A percentile compares a stretch with the other conserved stretches of the same genome.
Conservation (phyloP, 1,140 invertebrate species). For the Melipona quadrifasciata region DNA sequence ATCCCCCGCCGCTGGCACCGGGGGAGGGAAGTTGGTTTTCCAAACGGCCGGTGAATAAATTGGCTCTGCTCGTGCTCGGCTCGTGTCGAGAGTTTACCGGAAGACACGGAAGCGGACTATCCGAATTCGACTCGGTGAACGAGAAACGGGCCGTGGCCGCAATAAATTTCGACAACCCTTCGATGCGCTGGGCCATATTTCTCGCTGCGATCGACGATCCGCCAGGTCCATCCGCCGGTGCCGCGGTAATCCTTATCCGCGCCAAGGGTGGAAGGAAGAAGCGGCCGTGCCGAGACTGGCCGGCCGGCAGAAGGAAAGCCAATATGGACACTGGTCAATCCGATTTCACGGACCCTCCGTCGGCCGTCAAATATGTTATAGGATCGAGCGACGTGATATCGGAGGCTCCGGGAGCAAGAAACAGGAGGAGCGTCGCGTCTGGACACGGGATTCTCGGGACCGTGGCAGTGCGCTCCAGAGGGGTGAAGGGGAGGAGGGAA, state of each 20-base stretch:
- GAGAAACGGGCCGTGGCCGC: background rate
- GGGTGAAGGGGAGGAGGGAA: background rate
- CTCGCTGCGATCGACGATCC: constrained; percentile 41
- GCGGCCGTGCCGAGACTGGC: constrained; percentile 2
- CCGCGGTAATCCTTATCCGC: constrained; percentile 55
- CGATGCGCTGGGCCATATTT: constrained; percentile 41
- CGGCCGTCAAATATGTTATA: constrained; percentile 79
- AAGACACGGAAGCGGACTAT: background rate
- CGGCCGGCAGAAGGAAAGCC: constrained; percentile 51
- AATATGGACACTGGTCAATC: constrained; percentile 80
- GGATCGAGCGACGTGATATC: constrained; percentile 74
- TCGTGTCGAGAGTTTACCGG: background rate
- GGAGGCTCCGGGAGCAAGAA: constrained; percentile 20
- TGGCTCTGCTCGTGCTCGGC: constrained; percentile 12
- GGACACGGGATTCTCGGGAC: constrained; percentile 30
- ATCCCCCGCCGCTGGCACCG: background rate
- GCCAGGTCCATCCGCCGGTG: constrained; percentile 39
- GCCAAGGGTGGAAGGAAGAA: constrained; percentile 33
- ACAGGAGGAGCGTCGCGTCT: constrained; percentile 1
- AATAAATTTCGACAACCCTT: constrained; percentile 32
- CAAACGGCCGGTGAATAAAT: constrained; percentile 14
- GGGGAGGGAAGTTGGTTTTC: constrained; percentile 1
- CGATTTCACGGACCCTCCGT: constrained; percentile 77
- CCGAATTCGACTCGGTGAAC: too few relatives aligned
- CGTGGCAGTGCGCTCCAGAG: background rate